Evolutionary conservation across 2,888 invertebrate genomes (phyloP).

Genomic region (Phorcus lineatus): DNA sequence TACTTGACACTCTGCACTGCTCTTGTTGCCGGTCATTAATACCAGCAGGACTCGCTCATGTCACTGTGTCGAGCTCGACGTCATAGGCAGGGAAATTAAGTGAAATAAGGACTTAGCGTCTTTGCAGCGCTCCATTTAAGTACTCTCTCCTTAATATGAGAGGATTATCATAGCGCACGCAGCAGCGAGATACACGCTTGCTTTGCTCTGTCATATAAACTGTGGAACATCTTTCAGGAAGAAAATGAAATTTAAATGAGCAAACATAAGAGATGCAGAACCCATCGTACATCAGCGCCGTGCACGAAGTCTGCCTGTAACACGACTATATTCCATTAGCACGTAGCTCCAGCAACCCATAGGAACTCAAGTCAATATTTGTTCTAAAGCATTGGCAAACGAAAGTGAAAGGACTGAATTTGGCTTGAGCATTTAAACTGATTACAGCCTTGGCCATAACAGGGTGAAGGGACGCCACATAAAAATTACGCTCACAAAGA

Average conservation of each 20-base stretch:
- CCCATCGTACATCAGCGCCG: too few species aligned
- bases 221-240: background rate
- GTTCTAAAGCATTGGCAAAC: background rate
- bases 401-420: background rate
- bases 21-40: too few species aligned
- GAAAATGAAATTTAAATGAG: conserved; percentile 11
- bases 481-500: background rate
- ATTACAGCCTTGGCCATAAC: background rate
- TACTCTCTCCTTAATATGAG: too few species aligned
- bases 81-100: too few species aligned
- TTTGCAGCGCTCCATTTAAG: too few species aligned
- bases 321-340: background rate
- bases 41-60: too few species aligned
- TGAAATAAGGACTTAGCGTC: too few species aligned
- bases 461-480: background rate
- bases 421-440: background rate
- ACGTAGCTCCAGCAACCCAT: background rate
- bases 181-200: background rate
- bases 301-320: background rate
- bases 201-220: background rate
- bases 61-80: too few species aligned
- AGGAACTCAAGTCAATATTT: background rate
- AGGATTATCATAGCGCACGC: background rate
- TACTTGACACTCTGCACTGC: too few species aligned
- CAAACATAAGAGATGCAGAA: background rate